Evolutionary conservation across 2,113 vertebrate species (phyloP).

Genomic region (Neofelis nebulosa): DNA sequence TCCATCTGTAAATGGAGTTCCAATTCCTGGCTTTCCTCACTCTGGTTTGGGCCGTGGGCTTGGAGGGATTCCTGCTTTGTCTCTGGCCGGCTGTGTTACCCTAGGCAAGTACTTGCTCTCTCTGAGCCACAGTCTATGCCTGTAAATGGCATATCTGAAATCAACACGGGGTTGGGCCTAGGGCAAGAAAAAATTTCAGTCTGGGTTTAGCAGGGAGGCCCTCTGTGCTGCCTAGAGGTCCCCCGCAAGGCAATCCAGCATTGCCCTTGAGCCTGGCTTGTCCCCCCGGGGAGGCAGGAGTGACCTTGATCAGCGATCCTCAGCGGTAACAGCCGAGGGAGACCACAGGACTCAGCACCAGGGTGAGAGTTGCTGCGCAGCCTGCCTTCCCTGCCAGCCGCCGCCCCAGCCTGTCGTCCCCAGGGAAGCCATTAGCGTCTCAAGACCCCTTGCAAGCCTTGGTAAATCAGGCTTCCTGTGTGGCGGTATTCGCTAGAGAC

Average conservation of each 20-base stretch:
- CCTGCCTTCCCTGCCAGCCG: background rate
- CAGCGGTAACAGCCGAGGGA: background rate
- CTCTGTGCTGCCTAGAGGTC: background rate
- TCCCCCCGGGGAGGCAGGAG: background rate
- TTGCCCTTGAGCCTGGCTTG: background rate
- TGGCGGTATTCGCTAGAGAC: background rate
- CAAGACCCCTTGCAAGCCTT: background rate
- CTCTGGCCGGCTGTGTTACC: background rate
- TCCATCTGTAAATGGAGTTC: background rate
- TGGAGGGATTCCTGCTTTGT: background rate
- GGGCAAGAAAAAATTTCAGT: background rate
- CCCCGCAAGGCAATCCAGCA: background rate
- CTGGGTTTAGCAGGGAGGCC: too few relatives aligned
- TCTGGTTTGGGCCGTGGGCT: background rate
- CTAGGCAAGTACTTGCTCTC: background rate
- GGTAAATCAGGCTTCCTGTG: constrained; percentile 1
- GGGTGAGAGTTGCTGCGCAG: background rate
- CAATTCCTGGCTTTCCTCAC: background rate
- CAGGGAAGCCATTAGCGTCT: constrained; percentile 55
- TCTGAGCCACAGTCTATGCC: background rate
- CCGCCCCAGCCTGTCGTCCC: background rate
- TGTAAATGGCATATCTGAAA: background rate
- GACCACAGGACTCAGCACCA: background rate
- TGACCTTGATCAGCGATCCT: background rate
- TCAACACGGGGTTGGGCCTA: background rate